A percentile compares a stretch with the other conserved stretches of the same genome.
These are phyloP conservation scores for Pteromalus puparum DNA, from an alignment of 1,140 invertebrate species.

Conservation along the genomic window DNA sequence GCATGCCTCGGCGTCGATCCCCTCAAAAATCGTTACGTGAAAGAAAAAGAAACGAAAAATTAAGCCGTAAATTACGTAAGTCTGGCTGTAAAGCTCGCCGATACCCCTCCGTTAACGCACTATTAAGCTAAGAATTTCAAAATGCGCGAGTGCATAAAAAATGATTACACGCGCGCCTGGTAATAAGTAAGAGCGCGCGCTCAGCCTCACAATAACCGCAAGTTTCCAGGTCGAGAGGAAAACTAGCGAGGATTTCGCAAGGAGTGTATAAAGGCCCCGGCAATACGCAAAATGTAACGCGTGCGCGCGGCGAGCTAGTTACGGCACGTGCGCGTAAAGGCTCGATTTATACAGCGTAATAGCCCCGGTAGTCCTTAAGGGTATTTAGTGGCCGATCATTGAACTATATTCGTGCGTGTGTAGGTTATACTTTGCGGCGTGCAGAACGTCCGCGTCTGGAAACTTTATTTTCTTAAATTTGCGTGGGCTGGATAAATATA, in stretches of 20 bases:
- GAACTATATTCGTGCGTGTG: neutral
- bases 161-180: conserved; percentile 38
- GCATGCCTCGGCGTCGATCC: neutral
- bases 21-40: neutral
- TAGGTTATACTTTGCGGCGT: too few species aligned
- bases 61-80: conserved; percentile 42
- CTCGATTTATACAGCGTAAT: neutral
- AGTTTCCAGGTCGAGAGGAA: conserved; percentile 37
- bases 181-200: conserved; percentile 47
- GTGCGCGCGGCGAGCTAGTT: neutral
- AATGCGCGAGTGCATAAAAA: conserved; percentile 49
- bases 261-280: neutral
- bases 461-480: conserved; percentile 11
- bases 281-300: conserved; percentile 40
- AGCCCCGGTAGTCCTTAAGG: conserved; percentile 4
- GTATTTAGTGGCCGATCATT: conserved; percentile 31
- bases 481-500: neutral
- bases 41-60: conserved; percentile 20
- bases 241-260: conserved; percentile 28
- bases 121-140: conserved; percentile 44
- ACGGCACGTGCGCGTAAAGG: neutral
- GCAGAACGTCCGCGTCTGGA: neutral
- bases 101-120: conserved; percentile 13
- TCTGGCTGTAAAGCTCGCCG: conserved; percentile 27
- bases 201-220: conserved; percentile 41